phyloP scores from a whole-genome alignment of 2,888 invertebrate species.

The Ctena decussata region DNA sequence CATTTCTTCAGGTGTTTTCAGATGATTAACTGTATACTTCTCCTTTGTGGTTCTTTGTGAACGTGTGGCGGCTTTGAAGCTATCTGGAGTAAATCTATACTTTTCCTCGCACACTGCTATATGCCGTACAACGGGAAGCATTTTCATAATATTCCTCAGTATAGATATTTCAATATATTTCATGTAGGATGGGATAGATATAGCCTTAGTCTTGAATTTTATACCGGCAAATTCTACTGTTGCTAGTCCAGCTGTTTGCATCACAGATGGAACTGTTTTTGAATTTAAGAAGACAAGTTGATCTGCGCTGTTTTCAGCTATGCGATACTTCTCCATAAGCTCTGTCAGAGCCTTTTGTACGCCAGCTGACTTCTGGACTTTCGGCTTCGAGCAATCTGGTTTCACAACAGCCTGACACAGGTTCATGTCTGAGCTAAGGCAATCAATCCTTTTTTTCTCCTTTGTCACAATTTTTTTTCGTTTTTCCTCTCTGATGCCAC shows the following conservation, averaged over 20 bases:
- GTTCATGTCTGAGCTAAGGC: background rate
- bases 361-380: background rate
- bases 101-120: conserved; percentile 2
- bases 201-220: background rate
- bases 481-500: background rate
- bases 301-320: background rate
- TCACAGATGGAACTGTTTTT: background rate
- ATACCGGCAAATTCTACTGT: conserved; percentile 6
- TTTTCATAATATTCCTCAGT: background rate
- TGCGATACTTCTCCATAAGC: background rate
- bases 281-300: background rate
- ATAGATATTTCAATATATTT: background rate
- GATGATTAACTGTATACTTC: background rate
- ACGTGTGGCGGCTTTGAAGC: background rate
- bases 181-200: background rate
- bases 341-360: no score
- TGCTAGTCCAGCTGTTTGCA: background rate
- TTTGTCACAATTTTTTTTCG: background rate
- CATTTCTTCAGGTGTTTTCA: background rate
- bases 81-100: background rate
- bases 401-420: background rate
- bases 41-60: background rate
- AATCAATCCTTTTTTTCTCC: background rate
- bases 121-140: background rate
- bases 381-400: background rate